phyloP scores from a whole-genome alignment of 1,140 invertebrate species.

The Aphidius ervi region DNA sequence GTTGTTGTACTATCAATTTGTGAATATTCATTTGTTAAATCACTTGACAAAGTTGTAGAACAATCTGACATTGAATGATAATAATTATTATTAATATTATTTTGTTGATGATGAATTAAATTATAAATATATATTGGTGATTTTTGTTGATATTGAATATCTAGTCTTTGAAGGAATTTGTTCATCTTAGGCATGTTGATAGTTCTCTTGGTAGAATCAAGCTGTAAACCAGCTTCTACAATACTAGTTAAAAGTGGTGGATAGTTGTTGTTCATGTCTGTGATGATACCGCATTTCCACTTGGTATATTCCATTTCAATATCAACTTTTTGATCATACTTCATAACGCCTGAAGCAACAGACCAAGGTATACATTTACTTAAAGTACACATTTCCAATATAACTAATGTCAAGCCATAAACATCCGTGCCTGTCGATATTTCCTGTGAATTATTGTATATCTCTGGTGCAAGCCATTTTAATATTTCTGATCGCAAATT shows the following conservation, averaged over 20 bases:
- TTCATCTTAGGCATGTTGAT: slow-evolving; percentile 38
- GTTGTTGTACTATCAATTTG: no score
- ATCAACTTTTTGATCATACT: no score
- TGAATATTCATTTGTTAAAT: no score
- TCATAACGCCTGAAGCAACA: not conserved
- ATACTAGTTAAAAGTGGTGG: slow-evolving; percentile 34
- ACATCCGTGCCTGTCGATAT: slow-evolving; percentile 32
- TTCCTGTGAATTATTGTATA: slow-evolving; percentile 22
- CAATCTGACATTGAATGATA: no score
- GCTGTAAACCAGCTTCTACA: slow-evolving; percentile 35
- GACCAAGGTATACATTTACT: slow-evolving; percentile 31
- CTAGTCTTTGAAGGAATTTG: slow-evolving; percentile 35
- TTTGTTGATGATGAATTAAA: slow-evolving; percentile 25
- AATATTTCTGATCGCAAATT: slow-evolving; percentile 35
- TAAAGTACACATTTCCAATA: slow-evolving; percentile 44
- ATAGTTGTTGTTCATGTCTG: slow-evolving; percentile 31
- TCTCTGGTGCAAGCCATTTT: slow-evolving; percentile 39
- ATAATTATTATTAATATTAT: no score
- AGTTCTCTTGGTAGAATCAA: slow-evolving; percentile 34
- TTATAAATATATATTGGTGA: slow-evolving; percentile 25
- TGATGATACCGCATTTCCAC: slow-evolving; percentile 30
- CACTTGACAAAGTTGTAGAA: no score
- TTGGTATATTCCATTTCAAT: slow-evolving; percentile 21
- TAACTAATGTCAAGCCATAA: slow-evolving; percentile 36
- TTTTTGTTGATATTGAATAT: slow-evolving; percentile 37